Evolutionary conservation across 2,797 vertebrate species (phyloP).

Genomic region (Amblyraja radiata): DNA sequence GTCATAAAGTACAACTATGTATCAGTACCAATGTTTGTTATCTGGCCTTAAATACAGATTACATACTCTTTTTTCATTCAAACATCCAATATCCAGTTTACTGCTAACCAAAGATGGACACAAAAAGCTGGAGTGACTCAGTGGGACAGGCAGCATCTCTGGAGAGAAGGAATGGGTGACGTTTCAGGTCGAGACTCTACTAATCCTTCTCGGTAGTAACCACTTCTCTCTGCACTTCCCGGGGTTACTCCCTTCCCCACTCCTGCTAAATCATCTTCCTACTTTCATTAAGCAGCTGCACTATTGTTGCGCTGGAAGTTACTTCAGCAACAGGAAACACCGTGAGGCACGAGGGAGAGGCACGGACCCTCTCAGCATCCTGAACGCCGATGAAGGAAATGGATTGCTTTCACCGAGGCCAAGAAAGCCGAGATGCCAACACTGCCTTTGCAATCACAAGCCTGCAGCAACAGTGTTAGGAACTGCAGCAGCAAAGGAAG

Average conservation of each 20-base stretch:
- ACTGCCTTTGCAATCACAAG: not conserved
- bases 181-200: too few relatives aligned
- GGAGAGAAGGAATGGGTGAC: too few relatives aligned
- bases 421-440: not conserved
- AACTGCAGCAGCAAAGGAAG: not conserved
- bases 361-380: not conserved
- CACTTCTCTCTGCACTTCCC: not conserved
- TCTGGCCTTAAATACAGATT: not conserved
- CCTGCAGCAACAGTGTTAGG: not conserved
- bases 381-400: not conserved
- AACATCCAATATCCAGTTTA: not conserved
- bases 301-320: not conserved
- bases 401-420: not conserved
- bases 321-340: not conserved
- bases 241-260: not conserved
- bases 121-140: too few relatives aligned
- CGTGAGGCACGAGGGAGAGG: not conserved
- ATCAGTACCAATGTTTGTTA: not conserved
- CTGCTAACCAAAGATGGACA: not conserved
- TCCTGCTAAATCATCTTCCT: not conserved
- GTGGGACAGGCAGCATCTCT: too few relatives aligned
- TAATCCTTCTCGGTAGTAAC: not conserved
- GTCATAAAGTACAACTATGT: not conserved
- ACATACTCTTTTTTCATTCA: not conserved
- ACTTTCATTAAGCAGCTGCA: not conserved